phyloP scores from a whole-genome alignment of 2,888 invertebrate genomes.

The Melipona bicolor region DNA sequence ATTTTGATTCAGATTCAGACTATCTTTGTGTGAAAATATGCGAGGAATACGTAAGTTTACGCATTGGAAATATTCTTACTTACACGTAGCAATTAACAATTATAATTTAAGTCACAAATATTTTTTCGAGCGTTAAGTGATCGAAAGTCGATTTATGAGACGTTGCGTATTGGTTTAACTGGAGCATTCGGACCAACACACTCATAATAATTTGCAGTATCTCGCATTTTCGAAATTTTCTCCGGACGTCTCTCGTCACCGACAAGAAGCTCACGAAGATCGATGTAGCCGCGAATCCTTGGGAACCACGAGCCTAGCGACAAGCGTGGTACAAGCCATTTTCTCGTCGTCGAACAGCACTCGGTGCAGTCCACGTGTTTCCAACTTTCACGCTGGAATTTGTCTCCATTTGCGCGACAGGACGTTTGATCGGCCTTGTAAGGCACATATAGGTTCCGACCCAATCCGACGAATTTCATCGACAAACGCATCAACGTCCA shows the following conservation, averaged over 20 bases:
- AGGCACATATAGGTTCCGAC: not conserved
- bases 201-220: not conserved
- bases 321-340: not conserved
- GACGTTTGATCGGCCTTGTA: not conserved
- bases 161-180: too few species aligned
- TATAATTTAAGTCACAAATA: too few species aligned
- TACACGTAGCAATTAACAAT: too few species aligned
- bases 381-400: conserved; percentile 3
- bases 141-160: too few species aligned
- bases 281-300: not conserved
- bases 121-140: too few species aligned
- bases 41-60: too few species aligned
- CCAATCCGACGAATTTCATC: not conserved
- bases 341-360: not conserved
- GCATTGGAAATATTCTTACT: too few species aligned
- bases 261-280: not conserved
- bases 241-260: not conserved
- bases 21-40: too few species aligned
- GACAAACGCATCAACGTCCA: not conserved
- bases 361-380: not conserved
- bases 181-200: too few species aligned
- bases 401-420: not conserved
- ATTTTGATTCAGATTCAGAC: too few species aligned
- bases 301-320: not conserved
- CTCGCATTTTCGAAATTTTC: not conserved